Percentiles rank a stretch among this genome's conserved stretches.
Conservation (phyloP, 2,113 vertebrate species). For the Azemiops feae region DNA sequence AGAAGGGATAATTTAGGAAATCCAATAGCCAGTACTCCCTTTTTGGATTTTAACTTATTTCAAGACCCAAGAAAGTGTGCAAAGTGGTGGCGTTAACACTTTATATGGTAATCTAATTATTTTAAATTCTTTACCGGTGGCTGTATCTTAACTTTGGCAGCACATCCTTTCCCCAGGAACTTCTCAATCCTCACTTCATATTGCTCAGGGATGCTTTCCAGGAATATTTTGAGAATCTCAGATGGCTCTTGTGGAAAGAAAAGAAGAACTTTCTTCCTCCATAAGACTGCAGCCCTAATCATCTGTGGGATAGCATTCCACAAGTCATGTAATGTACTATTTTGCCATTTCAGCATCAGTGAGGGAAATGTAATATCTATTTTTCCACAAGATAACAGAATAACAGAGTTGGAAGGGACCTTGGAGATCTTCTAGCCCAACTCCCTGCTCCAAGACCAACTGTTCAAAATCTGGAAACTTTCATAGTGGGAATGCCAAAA, state of each 20-base stretch:
- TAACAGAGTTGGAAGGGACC: not conserved
- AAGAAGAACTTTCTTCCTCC: not conserved
- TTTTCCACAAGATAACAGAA: not conserved
- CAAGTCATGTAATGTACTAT: not conserved
- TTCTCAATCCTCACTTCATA: not conserved
- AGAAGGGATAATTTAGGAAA: not conserved
- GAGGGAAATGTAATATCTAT: not conserved
- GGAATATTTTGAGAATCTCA: not conserved
- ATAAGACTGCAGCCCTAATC: not conserved
- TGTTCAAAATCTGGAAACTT: not conserved
- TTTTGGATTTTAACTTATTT: not conserved
- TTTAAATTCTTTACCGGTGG: not conserved
- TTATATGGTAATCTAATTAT: not conserved
- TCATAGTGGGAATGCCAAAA: not conserved
- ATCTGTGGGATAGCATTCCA: not conserved
- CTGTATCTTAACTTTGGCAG: not conserved
- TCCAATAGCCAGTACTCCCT: not conserved
- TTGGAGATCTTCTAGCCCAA: not conserved
- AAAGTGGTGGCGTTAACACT: not conserved
- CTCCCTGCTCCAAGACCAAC: not conserved
- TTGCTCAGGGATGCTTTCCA: not conserved
- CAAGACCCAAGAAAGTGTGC: not conserved
- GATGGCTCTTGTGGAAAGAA: not conserved
- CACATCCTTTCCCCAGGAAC: not conserved
- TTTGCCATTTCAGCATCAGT: not conserved